Evolutionary conservation across 2,113 vertebrate species (phyloP).

Genomic region (Sinocyclocheilus anshuiensis): DNA sequence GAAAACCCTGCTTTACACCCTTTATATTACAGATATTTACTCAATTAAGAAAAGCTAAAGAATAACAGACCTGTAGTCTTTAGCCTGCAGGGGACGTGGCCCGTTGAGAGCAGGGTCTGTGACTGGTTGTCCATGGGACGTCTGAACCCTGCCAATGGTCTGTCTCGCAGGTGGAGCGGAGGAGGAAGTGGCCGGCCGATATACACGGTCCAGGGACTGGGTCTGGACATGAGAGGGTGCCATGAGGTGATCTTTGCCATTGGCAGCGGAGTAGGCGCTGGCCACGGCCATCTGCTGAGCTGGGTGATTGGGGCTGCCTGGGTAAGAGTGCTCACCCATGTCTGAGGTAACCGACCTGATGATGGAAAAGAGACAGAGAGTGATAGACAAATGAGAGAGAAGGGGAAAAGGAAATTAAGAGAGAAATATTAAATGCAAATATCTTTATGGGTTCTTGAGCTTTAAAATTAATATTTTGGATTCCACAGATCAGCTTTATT

Average conservation of each 20-base stretch:
- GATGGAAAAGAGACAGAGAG: background rate
- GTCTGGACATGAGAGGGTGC: slow-evolving; percentile 76
- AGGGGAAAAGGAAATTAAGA: background rate
- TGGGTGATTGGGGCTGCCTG: slow-evolving; percentile 86
- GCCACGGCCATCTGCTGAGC: slow-evolving; percentile 72
- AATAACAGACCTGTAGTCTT: slow-evolving; percentile 82
- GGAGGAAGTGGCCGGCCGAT: slow-evolving; percentile 63
- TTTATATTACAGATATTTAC: background rate
- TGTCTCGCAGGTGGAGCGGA: slow-evolving; percentile 73
- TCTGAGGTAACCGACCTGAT: slow-evolving; percentile 84
- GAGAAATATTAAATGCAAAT: background rate
- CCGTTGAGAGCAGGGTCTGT: slow-evolving; percentile 83
- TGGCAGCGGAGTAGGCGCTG: slow-evolving; percentile 69
- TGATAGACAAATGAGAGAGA: background rate
- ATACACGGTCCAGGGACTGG: slow-evolving; percentile 79
- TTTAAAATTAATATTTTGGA: no score
- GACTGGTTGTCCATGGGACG: slow-evolving; percentile 71
- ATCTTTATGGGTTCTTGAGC: no score
- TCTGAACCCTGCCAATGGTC: slow-evolving; percentile 81
- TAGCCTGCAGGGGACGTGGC: slow-evolving; percentile 82
- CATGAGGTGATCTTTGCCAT: slow-evolving; percentile 76
- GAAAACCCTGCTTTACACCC: background rate
- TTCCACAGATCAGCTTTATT: no score
- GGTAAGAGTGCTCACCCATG: slow-evolving; percentile 79
- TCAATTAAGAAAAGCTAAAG: slow-evolving; percentile 37